Evolutionary conservation across 2,888 invertebrate genomes (phyloP), one percentile per base, ranked within the genome.

Genomic region (Luperina nickerlii): DNA sequence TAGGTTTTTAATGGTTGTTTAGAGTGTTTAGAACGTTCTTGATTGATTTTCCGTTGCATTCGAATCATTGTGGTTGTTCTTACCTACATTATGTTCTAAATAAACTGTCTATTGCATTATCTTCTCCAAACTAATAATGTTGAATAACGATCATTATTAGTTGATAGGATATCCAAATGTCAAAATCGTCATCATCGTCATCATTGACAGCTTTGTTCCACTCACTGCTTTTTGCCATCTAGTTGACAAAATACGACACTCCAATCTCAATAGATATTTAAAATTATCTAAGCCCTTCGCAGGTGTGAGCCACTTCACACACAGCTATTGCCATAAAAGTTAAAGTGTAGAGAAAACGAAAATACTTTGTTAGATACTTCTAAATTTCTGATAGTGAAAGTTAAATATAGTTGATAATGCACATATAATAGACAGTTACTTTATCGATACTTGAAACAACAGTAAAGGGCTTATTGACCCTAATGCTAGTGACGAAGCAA

Each of bases 1-100:
- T 80, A 60, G 57, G 24, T 38, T 79, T 69, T 70, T 70, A 71
- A 71, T 83, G 48, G 38, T 68, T 8, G 57, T 73, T 76, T 32
- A 13, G 18, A 65, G 38, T 13, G 45, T 66, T 70, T 18, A 6
- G 32, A 72, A 54, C 18, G 45, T 54, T 70, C 8, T 15, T 66
- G 77, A 69, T 79, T 71, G 60, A 57, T 83, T 72, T 76, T 57
- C 6, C 2, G 51, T 71, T 48, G 6, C 9, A 18, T 38, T 54
- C 18, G 24, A 54, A 2, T 38, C 9, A 9, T 24, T 24, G 51
- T 70, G 24, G 7, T 51, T 9, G 42, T 15, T 65, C 20, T 20
- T 69, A 69, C 48, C 20, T 27, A 27, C 9, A 18, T 15, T 32
- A 32, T 1, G n/a, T 20, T 54, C 32, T 9, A 54, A 68, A 27